A percentile compares a stretch with the other conserved stretches of the same genome.
Evolutionary conservation across 2,113 vertebrate species (phyloP).

Genomic region (Myrmecophaga tridactyla): DNA sequence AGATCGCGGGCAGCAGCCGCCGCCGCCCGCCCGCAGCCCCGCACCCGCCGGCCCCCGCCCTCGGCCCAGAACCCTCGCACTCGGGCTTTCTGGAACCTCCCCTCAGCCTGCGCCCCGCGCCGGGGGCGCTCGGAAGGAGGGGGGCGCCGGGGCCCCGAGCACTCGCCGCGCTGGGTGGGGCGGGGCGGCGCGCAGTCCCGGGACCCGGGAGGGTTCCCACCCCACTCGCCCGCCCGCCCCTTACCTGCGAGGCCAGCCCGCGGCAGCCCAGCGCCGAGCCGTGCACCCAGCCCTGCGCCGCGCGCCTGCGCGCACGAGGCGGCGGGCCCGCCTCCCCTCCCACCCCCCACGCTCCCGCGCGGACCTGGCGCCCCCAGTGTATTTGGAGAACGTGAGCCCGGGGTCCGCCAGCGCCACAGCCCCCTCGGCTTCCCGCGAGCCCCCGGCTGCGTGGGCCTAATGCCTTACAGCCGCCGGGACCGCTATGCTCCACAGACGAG

Average conservation of each 20-base stretch:
- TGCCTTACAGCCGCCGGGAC: neutral
- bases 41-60: neutral
- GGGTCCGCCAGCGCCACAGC: neutral
- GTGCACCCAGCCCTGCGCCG: conserved; percentile 21
- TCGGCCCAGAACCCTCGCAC: neutral
- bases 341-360: conserved; percentile 23
- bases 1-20: neutral
- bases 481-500: neutral
- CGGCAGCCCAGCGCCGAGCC: conserved; percentile 52
- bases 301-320: conserved; percentile 74
- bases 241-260: conserved; percentile 73
- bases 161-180: neutral
- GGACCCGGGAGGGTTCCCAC: neutral
- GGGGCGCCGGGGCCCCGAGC: neutral
- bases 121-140: neutral
- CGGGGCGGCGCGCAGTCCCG: neutral
- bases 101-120: neutral
- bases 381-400: neutral
- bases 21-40: neutral
- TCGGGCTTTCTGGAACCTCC: neutral
- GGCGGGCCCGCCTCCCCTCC: conserved; percentile 62
- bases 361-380: neutral
- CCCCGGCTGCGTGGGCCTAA: neutral
- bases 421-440: neutral
- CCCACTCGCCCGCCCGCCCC: neutral